Percentiles rank a stretch among this genome's conserved stretches.
These are phyloP conservation scores for Xenops minutus DNA, from an alignment of 2,797 vertebrate species.

Conservation along the genomic window DNA sequence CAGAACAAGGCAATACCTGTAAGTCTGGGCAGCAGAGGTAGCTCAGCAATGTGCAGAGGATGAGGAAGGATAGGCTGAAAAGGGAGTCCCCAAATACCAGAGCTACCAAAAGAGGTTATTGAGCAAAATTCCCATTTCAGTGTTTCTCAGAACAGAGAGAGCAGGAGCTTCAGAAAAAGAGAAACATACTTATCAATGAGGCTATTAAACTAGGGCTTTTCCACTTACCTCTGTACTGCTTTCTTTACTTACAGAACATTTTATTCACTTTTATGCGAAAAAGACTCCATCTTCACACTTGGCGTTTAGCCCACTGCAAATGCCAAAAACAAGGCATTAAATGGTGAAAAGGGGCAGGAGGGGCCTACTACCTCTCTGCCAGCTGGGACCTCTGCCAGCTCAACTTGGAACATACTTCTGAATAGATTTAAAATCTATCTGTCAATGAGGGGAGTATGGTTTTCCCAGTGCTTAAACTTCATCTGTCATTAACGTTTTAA, in stretches of 20 bases:
- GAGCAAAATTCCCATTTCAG: neutral
- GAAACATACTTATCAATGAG: neutral
- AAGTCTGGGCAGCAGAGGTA: neutral
- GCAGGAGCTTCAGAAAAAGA: neutral
- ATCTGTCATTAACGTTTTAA: neutral
- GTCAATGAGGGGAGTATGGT: neutral
- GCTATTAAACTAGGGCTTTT: neutral
- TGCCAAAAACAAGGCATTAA: conserved; percentile 57
- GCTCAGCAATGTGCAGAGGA: neutral
- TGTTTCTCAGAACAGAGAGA: neutral
- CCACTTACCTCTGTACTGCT: neutral
- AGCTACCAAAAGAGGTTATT: neutral
- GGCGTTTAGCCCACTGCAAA: conserved; percentile 12
- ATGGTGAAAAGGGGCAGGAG: conserved; percentile 35
- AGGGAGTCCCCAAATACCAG: neutral
- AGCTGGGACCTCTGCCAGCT: conserved; percentile 37
- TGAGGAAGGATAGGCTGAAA: neutral
- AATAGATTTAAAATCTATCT: conserved; percentile 7
- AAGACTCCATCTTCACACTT: conserved; percentile 8
- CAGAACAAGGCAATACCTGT: neutral
- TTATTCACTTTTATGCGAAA: conserved; percentile 4
- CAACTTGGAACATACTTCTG: neutral
- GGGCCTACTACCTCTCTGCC: conserved; percentile 16
- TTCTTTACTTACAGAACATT: conserved; percentile 4
- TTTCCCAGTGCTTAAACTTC: conserved; percentile 28